A percentile compares a stretch with the other conserved stretches of the same genome.
phyloP scores from a whole-genome alignment of 1,140 invertebrate species.

The Drosophila pandora region DNA sequence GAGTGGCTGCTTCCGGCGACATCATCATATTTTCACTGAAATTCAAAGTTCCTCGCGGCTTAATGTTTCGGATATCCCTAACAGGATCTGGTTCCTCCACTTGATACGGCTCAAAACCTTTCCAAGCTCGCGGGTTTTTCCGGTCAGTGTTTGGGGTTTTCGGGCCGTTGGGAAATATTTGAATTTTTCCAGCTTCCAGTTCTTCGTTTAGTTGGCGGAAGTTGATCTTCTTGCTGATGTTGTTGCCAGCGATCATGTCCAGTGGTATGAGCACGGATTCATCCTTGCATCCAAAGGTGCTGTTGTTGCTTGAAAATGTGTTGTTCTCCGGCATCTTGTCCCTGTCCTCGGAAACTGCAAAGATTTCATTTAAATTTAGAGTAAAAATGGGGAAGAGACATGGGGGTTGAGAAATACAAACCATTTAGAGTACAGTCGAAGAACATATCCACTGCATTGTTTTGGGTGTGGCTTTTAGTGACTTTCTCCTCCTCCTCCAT shows the following conservation, averaged over 20 bases:
- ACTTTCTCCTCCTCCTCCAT: not conserved
- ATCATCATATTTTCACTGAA: constrained; percentile 56
- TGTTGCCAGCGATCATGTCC: constrained; percentile 50
- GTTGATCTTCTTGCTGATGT: constrained; percentile 52
- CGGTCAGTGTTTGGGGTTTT: constrained; percentile 58
- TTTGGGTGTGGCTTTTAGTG: constrained; percentile 4
- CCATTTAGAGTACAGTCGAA: constrained; percentile 8
- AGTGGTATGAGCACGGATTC: constrained; percentile 54
- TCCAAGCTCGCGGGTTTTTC: constrained; percentile 29
- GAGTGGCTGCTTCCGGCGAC: constrained; percentile 28
- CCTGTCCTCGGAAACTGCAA: constrained; percentile 10
- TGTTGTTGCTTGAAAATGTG: constrained; percentile 9
- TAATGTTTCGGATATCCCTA: constrained; percentile 11
- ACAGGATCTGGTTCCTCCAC: not conserved
- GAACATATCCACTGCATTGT: not conserved
- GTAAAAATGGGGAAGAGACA: too few species aligned
- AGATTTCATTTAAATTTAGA: not conserved
- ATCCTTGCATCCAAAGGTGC: constrained; percentile 33
- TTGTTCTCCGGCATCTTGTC: not conserved
- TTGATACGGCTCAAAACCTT: constrained; percentile 11
- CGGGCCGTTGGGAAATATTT: constrained; percentile 57
- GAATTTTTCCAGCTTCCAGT: constrained; percentile 55
- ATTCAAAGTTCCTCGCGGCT: constrained; percentile 47
- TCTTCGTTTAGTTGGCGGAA: constrained; percentile 60
- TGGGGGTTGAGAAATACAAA: not conserved